Conservation (phyloP, 1,140 invertebrate genomes). For the Trypoxylus dichotomus region DNA sequence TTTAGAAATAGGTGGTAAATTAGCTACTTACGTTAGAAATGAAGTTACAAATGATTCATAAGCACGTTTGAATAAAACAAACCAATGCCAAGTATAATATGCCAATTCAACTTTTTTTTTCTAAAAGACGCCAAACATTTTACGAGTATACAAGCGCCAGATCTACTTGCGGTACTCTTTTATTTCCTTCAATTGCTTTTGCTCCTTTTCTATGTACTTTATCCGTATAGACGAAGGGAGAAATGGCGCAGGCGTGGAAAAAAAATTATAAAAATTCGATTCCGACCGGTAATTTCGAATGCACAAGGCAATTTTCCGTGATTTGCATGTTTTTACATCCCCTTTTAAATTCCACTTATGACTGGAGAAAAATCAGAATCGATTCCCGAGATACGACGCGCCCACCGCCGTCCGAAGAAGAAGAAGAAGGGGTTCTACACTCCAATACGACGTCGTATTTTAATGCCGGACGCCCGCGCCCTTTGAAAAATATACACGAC, state of each 20-base stretch:
- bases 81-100: no score
- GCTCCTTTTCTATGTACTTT: no score
- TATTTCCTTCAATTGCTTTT: no score
- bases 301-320: constrained; percentile 7
- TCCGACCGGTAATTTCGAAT: constrained; percentile 1
- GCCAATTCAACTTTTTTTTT: no score
- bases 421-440: not conserved
- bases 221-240: not conserved
- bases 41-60: no score
- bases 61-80: no score
- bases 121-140: no score
- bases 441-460: not conserved
- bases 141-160: no score
- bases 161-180: no score
- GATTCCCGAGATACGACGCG: not conserved
- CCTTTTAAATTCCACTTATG: constrained; percentile 17
- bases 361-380: constrained; percentile 11
- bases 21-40: no score
- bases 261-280: constrained; percentile 20
- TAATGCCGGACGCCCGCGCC: not conserved
- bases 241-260: not conserved
- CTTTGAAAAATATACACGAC: constrained; percentile 10
- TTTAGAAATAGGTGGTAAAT: no score
- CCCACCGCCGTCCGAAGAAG: not conserved
- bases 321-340: constrained; percentile 25